Evolutionary conservation across 2,113 vertebrate species (phyloP).

Genomic region (Grallaria varia): DNA sequence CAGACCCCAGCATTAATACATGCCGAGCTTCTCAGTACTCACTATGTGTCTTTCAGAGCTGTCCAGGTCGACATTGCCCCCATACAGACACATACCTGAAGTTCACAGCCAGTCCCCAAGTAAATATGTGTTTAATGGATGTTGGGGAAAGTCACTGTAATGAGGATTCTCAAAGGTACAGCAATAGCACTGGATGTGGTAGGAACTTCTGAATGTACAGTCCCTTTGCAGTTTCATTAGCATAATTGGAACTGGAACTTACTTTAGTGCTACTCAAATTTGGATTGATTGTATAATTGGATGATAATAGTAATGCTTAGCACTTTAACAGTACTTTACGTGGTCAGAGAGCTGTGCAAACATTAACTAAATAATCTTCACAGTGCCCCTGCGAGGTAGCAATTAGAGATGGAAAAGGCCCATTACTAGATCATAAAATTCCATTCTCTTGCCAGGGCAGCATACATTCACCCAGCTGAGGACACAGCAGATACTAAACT

Average conservation of each 20-base stretch:
- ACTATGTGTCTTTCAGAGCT: not conserved
- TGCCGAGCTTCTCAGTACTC: not conserved
- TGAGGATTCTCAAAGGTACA: not conserved
- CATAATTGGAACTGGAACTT: constrained; percentile 38
- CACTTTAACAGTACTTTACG: constrained; percentile 22
- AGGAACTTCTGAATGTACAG: not conserved
- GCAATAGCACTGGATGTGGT: not conserved
- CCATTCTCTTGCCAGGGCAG: not conserved
- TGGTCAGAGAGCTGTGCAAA: constrained; percentile 32
- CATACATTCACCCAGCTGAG: not conserved
- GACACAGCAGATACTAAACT: not conserved
- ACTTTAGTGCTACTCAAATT: not conserved
- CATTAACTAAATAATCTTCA: constrained; percentile 48
- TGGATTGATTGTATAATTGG: constrained; percentile 34
- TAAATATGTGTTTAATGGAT: not conserved
- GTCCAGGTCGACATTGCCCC: not conserved
- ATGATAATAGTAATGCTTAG: constrained; percentile 22
- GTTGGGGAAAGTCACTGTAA: not conserved
- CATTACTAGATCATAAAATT: constrained; percentile 24
- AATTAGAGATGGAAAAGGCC: constrained; percentile 23
- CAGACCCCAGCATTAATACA: accelerated
- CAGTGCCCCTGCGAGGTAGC: not conserved
- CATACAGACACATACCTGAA: not conserved
- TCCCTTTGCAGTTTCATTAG: not conserved
- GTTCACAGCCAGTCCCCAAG: not conserved